phyloP scores from a whole-genome alignment of 92 coral and sea anemone genomes.

The Phenganax marumi region DNA sequence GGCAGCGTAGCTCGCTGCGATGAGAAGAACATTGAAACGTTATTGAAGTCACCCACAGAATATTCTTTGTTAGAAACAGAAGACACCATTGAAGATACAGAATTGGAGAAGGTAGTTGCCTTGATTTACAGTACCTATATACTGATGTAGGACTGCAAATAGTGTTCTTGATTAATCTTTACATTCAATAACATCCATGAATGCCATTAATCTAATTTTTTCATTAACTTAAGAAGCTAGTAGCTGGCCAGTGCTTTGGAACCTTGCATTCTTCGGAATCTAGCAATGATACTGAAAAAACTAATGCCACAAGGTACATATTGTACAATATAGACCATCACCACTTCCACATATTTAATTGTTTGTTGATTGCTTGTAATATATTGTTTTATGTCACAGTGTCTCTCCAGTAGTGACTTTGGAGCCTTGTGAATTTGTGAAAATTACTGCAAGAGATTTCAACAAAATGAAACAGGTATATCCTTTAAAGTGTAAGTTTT shows the following conservation, averaged over 20 bases:
- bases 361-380: neutral
- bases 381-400: slow-evolving; percentile 43
- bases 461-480: slow-evolving; percentile 76
- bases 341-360: neutral
- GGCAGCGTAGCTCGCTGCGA: slow-evolving; percentile 75
- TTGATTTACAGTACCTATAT: neutral
- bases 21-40: slow-evolving; percentile 49
- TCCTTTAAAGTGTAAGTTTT: neutral
- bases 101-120: slow-evolving; percentile 36
- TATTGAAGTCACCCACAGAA: slow-evolving; percentile 32
- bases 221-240: slow-evolving; percentile 4
- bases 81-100: slow-evolving; percentile 54
- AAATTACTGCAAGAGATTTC: slow-evolving; percentile 86
- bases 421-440: slow-evolving; percentile 93
- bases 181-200: neutral
- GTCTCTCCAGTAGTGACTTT: slow-evolving; percentile 77
- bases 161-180: neutral
- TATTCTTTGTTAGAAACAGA: slow-evolving; percentile 55
- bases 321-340: neutral
- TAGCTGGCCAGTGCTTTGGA: slow-evolving; percentile 34
- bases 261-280: neutral
- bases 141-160: neutral
- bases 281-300: neutral
- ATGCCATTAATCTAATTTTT: neutral
- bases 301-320: neutral